A percentile compares a stretch with the other conserved stretches of the same genome.
Conservation (phyloP, 2,113 vertebrate species). For the Callorhinus ursinus region DNA sequence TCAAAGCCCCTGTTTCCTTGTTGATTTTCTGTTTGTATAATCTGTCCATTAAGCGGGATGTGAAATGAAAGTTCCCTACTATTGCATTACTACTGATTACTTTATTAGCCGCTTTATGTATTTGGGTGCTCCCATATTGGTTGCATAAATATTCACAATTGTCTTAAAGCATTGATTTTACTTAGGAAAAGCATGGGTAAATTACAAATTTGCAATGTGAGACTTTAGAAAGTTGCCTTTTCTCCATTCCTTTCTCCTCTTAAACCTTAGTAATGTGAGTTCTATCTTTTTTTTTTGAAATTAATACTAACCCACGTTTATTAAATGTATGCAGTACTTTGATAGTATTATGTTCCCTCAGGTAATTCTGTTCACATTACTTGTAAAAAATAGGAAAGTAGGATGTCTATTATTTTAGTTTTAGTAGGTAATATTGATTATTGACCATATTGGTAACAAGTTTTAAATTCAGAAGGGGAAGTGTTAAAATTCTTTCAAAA, state of each 20-base stretch:
- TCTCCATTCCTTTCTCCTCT: neutral
- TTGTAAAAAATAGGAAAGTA: neutral
- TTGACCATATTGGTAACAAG: neutral
- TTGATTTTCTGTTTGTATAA: neutral
- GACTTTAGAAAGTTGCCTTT: neutral
- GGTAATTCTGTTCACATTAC: neutral
- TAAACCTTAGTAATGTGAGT: neutral
- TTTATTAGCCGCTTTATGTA: neutral
- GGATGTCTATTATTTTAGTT: neutral
- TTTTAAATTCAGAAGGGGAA: neutral
- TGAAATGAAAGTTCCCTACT: neutral
- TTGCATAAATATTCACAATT: neutral
- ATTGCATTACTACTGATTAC: neutral
- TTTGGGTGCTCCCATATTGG: neutral
- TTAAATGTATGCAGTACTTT: neutral
- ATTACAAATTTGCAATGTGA: neutral
- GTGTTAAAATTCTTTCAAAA: neutral
- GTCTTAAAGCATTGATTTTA: neutral
- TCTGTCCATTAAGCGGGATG: neutral
- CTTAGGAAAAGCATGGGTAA: neutral
- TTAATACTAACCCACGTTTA: neutral
- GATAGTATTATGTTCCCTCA: neutral
- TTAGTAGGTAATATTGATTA: neutral
- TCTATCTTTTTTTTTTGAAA: neutral
- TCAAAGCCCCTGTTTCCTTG: neutral